Evolutionary conservation across 2,888 invertebrate species (phyloP), one percentile per base, ranked within the genome.

Genomic region (Silvanus unidentatus): DNA sequence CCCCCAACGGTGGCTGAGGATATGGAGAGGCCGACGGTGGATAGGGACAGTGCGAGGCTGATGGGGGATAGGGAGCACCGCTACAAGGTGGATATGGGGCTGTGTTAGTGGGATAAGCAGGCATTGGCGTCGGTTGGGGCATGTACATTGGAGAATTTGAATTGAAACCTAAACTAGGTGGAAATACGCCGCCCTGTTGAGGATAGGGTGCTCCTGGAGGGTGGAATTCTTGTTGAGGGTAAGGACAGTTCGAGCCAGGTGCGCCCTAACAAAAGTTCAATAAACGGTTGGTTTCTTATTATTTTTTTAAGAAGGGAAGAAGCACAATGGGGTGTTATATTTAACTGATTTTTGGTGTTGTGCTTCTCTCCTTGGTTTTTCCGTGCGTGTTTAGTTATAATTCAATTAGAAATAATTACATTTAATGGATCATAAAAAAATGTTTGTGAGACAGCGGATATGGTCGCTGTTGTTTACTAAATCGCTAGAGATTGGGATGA

Each of bases 121-220:
- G 60, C 45, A 62, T 60, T 64, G 71, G 70, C 73, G 75, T 60
- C 30, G 66, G 57, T 73, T 75, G 65, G 64, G 77, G 74, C 77
- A 77, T 66, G 69, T 70, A 68, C 64, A 71, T 65, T 28, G 72
- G 69, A 14, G 70, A 58, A 48, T 63, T 62, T 39, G 66, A 48
- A 42, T 61, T 69, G 70, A 75, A 66, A 69, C 79, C 80, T 72
- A 79, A 60, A 70, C 76, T 62, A 32, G 69, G 67, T 34, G 70
- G 65, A 50, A 65, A 68, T 9, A 67, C 62, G 15, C 62, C 60
- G 8, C 57, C 57, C 43, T 59, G 59, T 12, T 55, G 28, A 16
- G 62, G 63, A 42, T 62, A 59, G 16, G 60, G 58, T 48, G 63
- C 61, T 49, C 60, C 60, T 47, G 54, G 60, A 53, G 39, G 55